A percentile compares a stretch with the other conserved stretches of the same genome.
These are phyloP conservation scores for Rattus rattus DNA, from an alignment of 2,113 vertebrate genomes.

Conservation along the genomic window DNA sequence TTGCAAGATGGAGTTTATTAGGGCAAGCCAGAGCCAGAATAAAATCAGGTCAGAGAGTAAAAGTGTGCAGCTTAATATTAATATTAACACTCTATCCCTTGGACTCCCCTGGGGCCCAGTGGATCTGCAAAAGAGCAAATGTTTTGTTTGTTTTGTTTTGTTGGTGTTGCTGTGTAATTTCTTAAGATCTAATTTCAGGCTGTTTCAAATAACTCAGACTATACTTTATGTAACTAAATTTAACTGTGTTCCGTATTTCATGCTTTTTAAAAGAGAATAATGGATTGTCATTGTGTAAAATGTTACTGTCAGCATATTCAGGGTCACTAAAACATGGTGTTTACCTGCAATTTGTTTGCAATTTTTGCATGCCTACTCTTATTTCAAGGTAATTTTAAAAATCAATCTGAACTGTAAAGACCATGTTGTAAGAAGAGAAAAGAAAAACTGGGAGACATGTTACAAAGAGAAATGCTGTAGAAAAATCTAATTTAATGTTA, in stretches of 20 bases:
- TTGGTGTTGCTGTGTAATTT: not conserved
- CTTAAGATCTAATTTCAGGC: not conserved
- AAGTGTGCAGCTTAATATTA: accelerated
- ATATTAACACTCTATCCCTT: too few species aligned
- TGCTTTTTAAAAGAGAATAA: not conserved
- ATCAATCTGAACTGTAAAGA: not conserved
- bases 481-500: conserved; percentile 44
- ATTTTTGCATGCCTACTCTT: not conserved
- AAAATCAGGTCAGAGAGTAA: too few species aligned
- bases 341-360: not conserved
- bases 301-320: accelerated
- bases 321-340: not conserved
- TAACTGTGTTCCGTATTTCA: not conserved
- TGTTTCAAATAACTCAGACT: not conserved
- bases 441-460: not conserved
- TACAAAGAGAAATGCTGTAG: conserved; percentile 64
- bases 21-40: not conserved
- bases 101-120: not conserved
- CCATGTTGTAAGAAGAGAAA: not conserved
- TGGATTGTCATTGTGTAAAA: not conserved
- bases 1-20: not conserved
- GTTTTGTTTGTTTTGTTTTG: not conserved
- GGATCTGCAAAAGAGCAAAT: not conserved
- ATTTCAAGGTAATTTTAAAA: not conserved
- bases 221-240: not conserved